A percentile compares a stretch with the other conserved stretches of the same genome.
phyloP scores from a whole-genome alignment of 1,140 invertebrate genomes.

The Formica selysi region DNA sequence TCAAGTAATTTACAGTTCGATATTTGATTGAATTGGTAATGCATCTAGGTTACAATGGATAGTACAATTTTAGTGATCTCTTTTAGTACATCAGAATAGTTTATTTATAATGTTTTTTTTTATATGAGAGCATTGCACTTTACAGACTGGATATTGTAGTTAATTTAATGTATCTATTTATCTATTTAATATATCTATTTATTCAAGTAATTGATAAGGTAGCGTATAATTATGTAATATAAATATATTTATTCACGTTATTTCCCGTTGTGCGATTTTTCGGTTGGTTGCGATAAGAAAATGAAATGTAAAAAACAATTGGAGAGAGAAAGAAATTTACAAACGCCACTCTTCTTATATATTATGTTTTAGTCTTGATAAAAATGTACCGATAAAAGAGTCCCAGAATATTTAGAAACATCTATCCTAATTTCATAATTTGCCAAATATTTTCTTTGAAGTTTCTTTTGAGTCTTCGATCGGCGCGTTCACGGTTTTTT shows the following conservation, averaged over 20 bases:
- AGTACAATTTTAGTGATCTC: no score
- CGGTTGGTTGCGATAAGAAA: not conserved
- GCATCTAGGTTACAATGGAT: no score
- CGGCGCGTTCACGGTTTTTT: slow-evolving; percentile 12
- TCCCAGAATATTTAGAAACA: slow-evolving; percentile 50
- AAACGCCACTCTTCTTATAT: no score
- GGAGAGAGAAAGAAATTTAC: not conserved
- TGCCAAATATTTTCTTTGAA: slow-evolving; percentile 58
- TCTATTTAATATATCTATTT: no score
- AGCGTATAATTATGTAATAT: not conserved
- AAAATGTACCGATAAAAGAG: slow-evolving; percentile 48
- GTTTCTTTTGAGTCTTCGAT: slow-evolving; percentile 22
- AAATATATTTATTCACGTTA: not conserved
- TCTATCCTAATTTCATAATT: slow-evolving; percentile 61
- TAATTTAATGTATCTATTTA: no score
- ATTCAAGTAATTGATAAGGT: no score
- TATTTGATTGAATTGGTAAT: no score
- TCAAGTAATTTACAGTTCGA: no score
- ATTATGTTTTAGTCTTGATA: slow-evolving; percentile 48
- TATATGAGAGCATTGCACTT: no score
- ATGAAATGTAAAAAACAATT: slow-evolving; percentile 48
- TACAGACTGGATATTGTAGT: no score
- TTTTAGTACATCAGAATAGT: no score
- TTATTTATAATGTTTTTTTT: no score
- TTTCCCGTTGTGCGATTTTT: not conserved